phyloP scores from a whole-genome alignment of 2,888 invertebrate species.

The Amphipyra tragopoginis region DNA sequence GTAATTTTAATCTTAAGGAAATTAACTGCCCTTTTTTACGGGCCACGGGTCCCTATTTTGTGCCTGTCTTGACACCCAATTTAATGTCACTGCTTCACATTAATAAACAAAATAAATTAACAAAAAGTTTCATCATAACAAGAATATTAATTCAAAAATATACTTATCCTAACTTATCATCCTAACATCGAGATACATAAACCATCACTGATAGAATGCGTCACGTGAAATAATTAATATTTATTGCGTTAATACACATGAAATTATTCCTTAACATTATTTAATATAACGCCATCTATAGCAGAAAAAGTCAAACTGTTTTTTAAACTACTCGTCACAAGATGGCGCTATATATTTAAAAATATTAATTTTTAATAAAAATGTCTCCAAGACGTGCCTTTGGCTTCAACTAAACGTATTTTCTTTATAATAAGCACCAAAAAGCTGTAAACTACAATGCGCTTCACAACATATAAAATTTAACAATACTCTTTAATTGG shows the following conservation, averaged over 20 bases:
- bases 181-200: conserved; percentile 36
- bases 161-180: conserved; percentile 21
- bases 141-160: background rate
- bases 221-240: conserved; percentile 29
- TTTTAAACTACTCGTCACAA: conserved; percentile 6
- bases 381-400: conserved; percentile 56
- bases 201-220: conserved; percentile 35
- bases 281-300: conserved; percentile 37
- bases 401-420: conserved; percentile 42
- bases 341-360: conserved; percentile 33
- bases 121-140: too few species aligned
- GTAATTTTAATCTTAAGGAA: too few species aligned
- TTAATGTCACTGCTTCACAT: too few species aligned
- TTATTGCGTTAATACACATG: conserved; percentile 65
- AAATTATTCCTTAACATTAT: conserved; percentile 34
- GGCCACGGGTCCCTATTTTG: too few species aligned
- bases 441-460: conserved; percentile 60
- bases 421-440: conserved; percentile 59
- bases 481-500: conserved; percentile 82
- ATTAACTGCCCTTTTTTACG: too few species aligned
- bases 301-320: conserved; percentile 9
- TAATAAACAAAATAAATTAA: too few species aligned
- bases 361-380: conserved; percentile 17
- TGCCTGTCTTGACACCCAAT: too few species aligned
- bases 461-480: conserved; percentile 72